These are phyloP conservation scores for Saimiri boliviensis DNA, from an alignment of 2,113 vertebrate genomes.

Conservation along the genomic window DNA sequence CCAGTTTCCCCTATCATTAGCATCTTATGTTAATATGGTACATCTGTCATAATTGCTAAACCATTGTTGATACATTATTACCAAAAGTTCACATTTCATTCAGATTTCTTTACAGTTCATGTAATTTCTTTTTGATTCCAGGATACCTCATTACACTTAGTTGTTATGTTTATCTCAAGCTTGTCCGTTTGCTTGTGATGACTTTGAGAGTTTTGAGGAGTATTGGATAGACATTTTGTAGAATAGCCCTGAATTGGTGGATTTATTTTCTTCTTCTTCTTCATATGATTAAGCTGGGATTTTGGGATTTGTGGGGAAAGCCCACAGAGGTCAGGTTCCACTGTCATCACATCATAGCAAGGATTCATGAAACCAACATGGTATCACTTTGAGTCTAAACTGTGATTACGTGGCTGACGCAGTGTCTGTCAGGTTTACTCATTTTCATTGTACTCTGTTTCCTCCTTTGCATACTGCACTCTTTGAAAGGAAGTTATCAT, in stretches of 20 bases:
- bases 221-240: background rate
- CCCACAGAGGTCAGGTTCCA: background rate
- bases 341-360: background rate
- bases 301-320: background rate
- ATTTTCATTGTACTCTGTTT: background rate
- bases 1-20: background rate
- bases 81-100: background rate
- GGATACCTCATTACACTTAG: background rate
- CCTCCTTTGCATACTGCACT: background rate
- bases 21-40: background rate
- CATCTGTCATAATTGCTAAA: background rate
- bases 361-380: background rate
- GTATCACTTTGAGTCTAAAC: background rate
- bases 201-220: background rate
- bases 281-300: background rate
- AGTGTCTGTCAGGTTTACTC: background rate
- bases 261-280: background rate
- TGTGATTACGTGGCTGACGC: background rate
- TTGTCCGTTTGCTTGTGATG: background rate
- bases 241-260: background rate
- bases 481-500: background rate
- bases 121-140: background rate
- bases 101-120: background rate
- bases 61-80: background rate
- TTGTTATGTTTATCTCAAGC: background rate